Evolutionary conservation across 2,797 vertebrate species (phyloP).

Genomic region (Macropodus opercularis): DNA sequence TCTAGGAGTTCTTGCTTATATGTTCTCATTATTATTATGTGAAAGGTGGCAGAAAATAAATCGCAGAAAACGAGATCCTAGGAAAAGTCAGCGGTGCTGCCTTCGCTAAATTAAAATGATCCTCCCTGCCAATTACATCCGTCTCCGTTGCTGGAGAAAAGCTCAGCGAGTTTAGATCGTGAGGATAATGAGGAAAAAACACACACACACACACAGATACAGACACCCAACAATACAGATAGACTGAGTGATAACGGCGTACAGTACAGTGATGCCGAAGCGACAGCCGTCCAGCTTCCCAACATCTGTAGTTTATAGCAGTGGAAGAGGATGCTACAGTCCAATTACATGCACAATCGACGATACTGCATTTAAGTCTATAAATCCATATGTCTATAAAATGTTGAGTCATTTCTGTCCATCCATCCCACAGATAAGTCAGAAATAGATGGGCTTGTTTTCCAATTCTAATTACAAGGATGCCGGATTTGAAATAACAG

Average conservation of each 20-base stretch:
- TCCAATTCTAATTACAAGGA: conserved; percentile 31
- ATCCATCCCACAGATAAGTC: conserved; percentile 18
- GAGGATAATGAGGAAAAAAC: conserved; percentile 69
- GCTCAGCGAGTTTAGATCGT: conserved; percentile 58
- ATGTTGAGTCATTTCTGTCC: conserved; percentile 16
- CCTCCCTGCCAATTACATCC: conserved; percentile 74
- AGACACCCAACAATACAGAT: conserved; percentile 51
- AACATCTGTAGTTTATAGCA: conserved; percentile 6
- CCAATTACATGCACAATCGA: conserved; percentile 14
- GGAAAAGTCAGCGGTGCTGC: conserved; percentile 44
- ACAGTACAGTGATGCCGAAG: conserved; percentile 50
- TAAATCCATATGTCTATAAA: conserved; percentile 2
- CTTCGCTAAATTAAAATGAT: conserved; percentile 68
- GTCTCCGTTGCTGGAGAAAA: conserved; percentile 38
- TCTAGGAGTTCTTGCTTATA: conserved; percentile 50
- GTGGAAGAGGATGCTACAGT: background rate
- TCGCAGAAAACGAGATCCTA: conserved; percentile 13
- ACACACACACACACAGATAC: too few relatives aligned
- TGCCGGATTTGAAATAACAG: conserved; percentile 28
- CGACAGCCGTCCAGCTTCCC: conserved; percentile 26
- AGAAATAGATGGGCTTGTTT: conserved; percentile 42
- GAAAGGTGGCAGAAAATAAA: conserved; percentile 44
- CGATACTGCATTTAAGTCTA: background rate
- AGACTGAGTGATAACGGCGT: conserved; percentile 46
- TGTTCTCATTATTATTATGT: conserved; percentile 66